phyloP scores from a whole-genome alignment of 2,888 invertebrate genomes.

The Apodemia duryi region DNA sequence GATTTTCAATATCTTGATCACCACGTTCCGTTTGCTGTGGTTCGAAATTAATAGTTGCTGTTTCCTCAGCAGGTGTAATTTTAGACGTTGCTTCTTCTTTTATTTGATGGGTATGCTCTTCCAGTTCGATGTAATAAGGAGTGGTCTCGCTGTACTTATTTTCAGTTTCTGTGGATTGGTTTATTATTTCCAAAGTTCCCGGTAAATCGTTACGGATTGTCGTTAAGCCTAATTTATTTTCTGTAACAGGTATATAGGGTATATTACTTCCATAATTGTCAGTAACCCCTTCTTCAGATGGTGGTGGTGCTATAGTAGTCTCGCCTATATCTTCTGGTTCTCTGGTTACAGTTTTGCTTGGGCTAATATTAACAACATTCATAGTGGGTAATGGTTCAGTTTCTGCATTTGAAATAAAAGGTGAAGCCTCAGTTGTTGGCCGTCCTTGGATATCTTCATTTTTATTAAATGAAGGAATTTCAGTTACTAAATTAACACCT shows the following conservation, averaged over 20 bases:
- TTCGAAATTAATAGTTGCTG: conserved; percentile 30
- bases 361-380: not conserved
- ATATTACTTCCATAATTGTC: not conserved
- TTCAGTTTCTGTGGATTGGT: conserved; percentile 25
- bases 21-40: conserved; percentile 33
- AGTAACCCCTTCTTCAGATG: not conserved
- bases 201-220: conserved; percentile 15
- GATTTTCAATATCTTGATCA: conserved; percentile 32
- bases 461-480: not conserved
- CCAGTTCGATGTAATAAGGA: conserved; percentile 51
- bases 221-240: conserved; percentile 1
- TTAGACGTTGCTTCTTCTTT: conserved; percentile 37
- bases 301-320: not conserved
- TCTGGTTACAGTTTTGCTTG: not conserved
- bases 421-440: not conserved
- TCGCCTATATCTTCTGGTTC: not conserved
- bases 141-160: conserved; percentile 37
- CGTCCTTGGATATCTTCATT: not conserved
- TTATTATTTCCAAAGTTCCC: conserved; percentile 1
- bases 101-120: conserved; percentile 53
- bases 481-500: not conserved
- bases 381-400: not conserved
- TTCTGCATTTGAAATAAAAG: not conserved
- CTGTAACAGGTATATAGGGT: not conserved
- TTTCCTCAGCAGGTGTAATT: conserved; percentile 31